A percentile compares a stretch with the other conserved stretches of the same genome.
These are phyloP conservation scores for Panopea generosa DNA, from an alignment of 2,888 invertebrate species.

Conservation along the genomic window DNA sequence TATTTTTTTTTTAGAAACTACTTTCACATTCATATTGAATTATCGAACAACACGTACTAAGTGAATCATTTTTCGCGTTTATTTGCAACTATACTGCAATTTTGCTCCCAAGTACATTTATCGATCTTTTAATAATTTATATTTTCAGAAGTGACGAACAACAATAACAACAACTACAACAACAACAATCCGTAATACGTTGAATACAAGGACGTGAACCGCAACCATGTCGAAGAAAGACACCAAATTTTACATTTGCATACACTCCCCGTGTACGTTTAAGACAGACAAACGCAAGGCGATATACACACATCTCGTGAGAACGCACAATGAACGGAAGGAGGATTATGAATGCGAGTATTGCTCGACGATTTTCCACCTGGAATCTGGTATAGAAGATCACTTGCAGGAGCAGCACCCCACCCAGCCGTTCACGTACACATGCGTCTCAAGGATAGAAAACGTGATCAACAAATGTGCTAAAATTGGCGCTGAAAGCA, in stretches of 20 bases:
- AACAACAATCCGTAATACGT: not conserved
- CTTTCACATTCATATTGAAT: too few relatives aligned
- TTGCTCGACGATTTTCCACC: constrained; percentile 43
- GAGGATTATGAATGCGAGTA: constrained; percentile 64
- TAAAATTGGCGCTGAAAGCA: constrained; percentile 28
- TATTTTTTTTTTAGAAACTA: too few relatives aligned
- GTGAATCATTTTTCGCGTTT: too few relatives aligned
- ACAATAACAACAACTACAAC: not conserved
- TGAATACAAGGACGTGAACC: too few relatives aligned
- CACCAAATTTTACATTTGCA: constrained; percentile 42
- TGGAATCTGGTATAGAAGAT: constrained; percentile 44
- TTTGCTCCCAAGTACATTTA: too few relatives aligned
- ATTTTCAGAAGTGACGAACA: not conserved
- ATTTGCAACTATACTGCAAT: too few relatives aligned
- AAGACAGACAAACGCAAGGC: constrained; percentile 57
- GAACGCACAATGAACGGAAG: constrained; percentile 59
- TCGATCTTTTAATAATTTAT: too few relatives aligned
- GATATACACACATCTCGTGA: constrained; percentile 56
- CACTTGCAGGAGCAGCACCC: constrained; percentile 49
- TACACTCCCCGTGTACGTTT: constrained; percentile 46
- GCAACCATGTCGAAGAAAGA: constrained; percentile 47
- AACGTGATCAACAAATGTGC: constrained; percentile 56
- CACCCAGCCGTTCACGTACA: constrained; percentile 53
- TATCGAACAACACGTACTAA: too few relatives aligned
- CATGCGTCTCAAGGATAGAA: constrained; percentile 60